These are phyloP conservation scores for Dendroctonus valens DNA, from an alignment of 1,140 invertebrate species.

Conservation along the genomic window DNA sequence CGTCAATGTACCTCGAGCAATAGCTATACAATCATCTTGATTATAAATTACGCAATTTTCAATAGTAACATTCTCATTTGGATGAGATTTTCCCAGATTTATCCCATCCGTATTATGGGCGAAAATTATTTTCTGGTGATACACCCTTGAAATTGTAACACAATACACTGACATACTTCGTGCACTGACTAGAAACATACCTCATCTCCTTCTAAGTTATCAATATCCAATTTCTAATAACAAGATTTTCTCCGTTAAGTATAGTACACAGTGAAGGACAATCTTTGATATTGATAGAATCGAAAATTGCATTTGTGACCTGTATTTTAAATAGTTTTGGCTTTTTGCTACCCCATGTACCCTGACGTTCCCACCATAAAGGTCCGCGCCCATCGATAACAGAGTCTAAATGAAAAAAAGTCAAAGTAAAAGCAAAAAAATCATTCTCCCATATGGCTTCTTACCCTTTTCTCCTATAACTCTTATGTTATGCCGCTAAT, in stretches of 20 bases:
- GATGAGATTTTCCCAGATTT: not conserved
- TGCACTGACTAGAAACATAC: not conserved
- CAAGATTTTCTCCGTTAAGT: conserved; percentile 10
- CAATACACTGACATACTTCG: not conserved
- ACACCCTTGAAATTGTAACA: not conserved
- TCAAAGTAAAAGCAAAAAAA: too few species aligned
- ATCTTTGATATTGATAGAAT: conserved; percentile 17
- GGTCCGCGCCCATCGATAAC: conserved; percentile 28
- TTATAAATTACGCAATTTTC: conserved; percentile 19
- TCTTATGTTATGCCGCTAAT: conserved; percentile 7
- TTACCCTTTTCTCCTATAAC: conserved; percentile 17
- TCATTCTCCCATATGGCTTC: not conserved
- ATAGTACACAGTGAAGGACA: conserved; percentile 11
- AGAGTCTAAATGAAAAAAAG: conserved; percentile 1
- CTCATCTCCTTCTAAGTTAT: conserved; percentile 18
- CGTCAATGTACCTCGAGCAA: conserved; percentile 12
- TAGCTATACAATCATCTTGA: conserved; percentile 30
- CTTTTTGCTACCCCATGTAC: conserved; percentile 9
- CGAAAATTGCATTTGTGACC: conserved; percentile 1
- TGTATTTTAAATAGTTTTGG: conserved; percentile 9
- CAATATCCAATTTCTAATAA: conserved; percentile 15
- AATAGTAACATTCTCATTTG: conserved; percentile 8
- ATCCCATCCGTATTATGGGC: conserved; percentile 30
- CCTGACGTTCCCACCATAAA: conserved; percentile 30
- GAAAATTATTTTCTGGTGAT: conserved; percentile 7